Conservation (phyloP, 2,797 vertebrate species). For the Poecilia gillii region DNA sequence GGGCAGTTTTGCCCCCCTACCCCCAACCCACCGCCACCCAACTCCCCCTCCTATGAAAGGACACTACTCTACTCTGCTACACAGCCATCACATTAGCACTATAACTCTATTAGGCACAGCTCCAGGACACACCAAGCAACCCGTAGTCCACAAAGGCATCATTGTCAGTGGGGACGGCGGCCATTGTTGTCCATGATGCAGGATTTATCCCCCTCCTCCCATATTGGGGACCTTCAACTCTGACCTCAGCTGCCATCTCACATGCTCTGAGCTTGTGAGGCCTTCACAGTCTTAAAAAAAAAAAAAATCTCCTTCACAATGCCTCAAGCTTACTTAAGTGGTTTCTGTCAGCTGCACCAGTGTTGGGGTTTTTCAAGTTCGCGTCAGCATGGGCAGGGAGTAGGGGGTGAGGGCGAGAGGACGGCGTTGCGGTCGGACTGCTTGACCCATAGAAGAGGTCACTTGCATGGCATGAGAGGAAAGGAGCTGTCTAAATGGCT, state of each 20-base stretch:
- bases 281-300: conserved; percentile 58
- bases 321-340: conserved; percentile 66
- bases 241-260: conserved; percentile 73
- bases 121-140: conserved; percentile 78
- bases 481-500: conserved; percentile 73
- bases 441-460: conserved; percentile 78
- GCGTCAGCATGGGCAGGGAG: conserved; percentile 49
- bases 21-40: no score
- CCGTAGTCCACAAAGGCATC: conserved; percentile 75
- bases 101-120: conserved; percentile 83
- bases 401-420: conserved; percentile 14
- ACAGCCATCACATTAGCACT: conserved; percentile 75
- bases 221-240: conserved; percentile 78
- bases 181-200: conserved; percentile 75
- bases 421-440: conserved; percentile 59
- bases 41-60: conserved; percentile 59
- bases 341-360: conserved; percentile 55
- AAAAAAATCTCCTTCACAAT: conserved; percentile 51
- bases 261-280: conserved; percentile 62
- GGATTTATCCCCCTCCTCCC: conserved; percentile 79
- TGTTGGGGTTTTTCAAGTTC: conserved; percentile 68
- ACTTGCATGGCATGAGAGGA: conserved; percentile 76
- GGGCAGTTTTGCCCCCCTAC: conserved; percentile 39
- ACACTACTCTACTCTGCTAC: conserved; percentile 68
- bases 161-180: conserved; percentile 76